Conservation (phyloP, 2,113 vertebrate species). For the Eidolon helvum region DNA sequence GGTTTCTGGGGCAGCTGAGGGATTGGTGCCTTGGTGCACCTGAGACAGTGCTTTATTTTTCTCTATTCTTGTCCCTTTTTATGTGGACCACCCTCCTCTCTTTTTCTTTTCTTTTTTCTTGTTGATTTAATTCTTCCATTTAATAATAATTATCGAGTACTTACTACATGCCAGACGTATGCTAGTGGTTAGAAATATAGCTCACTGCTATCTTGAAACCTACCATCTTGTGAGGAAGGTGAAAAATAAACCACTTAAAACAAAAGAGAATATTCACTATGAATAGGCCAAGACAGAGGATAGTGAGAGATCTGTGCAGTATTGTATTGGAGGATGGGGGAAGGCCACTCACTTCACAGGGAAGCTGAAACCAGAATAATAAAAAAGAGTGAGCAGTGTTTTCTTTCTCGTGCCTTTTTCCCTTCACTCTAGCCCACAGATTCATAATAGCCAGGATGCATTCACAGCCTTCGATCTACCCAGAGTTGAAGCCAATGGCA, state of each 20-base stretch:
- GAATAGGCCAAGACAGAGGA: background rate
- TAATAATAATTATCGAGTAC: background rate
- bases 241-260: background rate
- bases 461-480: background rate
- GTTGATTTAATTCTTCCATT: background rate
- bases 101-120: background rate
- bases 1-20: background rate
- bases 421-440: background rate
- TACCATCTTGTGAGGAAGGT: background rate
- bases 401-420: background rate
- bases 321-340: too few species aligned
- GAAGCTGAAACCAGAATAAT: background rate
- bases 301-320: background rate
- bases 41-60: background rate
- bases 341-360: background rate
- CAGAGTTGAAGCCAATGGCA: background rate
- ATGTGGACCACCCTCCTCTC: background rate
- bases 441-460: background rate
- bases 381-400: background rate
- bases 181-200: background rate
- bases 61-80: background rate
- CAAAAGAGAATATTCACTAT: background rate
- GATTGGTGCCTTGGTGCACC: background rate
- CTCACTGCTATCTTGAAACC: background rate
- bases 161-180: background rate